Percentiles rank a stretch among this genome's conserved stretches.
phyloP scores from a whole-genome alignment of 2,797 vertebrate species.

The Anolis apletophallus region DNA sequence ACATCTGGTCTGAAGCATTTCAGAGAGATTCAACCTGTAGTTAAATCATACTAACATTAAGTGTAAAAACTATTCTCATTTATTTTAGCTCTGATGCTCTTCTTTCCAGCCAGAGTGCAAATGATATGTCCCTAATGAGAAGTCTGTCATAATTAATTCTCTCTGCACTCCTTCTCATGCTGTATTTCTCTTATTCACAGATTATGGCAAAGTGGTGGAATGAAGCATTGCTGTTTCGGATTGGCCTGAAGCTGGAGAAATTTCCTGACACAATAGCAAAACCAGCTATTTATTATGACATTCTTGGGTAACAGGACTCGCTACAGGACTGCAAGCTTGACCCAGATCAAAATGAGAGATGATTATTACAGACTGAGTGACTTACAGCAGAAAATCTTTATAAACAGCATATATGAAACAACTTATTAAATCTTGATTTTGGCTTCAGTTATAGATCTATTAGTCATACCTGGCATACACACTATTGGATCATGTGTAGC shows the following conservation, averaged over 20 bases:
- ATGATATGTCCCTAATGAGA: neutral
- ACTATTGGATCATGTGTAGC: neutral
- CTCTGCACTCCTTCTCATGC: neutral
- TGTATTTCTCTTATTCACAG: conserved; percentile 40
- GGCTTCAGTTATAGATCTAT: too few species aligned
- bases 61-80: neutral
- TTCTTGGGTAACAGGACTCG: conserved; percentile 39
- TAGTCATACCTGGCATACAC: neutral
- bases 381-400: neutral
- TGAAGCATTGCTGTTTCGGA: conserved; percentile 71
- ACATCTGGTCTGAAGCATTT: too few species aligned
- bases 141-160: neutral
- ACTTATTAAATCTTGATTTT: neutral
- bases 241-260: conserved; percentile 70
- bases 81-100: neutral
- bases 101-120: neutral
- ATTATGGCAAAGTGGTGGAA: conserved; percentile 78
- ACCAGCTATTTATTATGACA: conserved; percentile 71
- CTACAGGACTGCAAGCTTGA: neutral
- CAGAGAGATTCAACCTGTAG: too few species aligned
- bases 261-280: conserved; percentile 66
- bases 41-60: too few species aligned
- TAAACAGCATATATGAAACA: too few species aligned
- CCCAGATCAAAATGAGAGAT: conserved; percentile 4
- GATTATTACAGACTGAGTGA: neutral